Conservation (phyloP, 1,140 invertebrate genomes). For the Leptinotarsa undecemlineata region DNA sequence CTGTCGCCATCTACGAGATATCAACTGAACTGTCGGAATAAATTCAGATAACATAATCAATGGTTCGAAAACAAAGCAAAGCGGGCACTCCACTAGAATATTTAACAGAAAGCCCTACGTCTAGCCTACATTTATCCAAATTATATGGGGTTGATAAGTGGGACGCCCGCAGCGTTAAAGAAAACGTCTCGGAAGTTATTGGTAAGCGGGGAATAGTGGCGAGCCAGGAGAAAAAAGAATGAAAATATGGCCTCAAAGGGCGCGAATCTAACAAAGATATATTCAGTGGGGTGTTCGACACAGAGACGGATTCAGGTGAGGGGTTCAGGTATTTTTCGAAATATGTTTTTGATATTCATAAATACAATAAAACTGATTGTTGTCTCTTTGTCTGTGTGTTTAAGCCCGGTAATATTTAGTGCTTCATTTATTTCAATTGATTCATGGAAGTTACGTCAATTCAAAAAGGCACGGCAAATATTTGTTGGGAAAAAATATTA, state of each 20-base stretch:
- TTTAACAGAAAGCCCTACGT: background rate
- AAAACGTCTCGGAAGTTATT: conserved; percentile 8
- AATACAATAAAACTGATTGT: too few relatives aligned
- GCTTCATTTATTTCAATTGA: too few relatives aligned
- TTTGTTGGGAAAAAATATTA: too few relatives aligned
- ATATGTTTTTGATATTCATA: too few relatives aligned
- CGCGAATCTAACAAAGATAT: too few relatives aligned
- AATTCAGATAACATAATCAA: conserved; percentile 8
- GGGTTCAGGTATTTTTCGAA: too few relatives aligned
- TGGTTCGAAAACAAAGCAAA: conserved; percentile 5
- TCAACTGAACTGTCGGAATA: background rate
- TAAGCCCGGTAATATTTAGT: too few relatives aligned
- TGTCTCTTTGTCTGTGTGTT: too few relatives aligned
- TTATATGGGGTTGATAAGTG: conserved; percentile 17
- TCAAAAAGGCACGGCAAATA: too few relatives aligned
- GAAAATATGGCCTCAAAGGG: conserved; percentile 33
- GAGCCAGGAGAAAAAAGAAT: conserved; percentile 8
- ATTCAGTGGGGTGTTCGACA: too few relatives aligned
- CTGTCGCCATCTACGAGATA: conserved; percentile 1
- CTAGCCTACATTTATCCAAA: conserved; percentile 10
- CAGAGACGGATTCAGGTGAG: too few relatives aligned
- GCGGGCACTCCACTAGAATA: background rate
- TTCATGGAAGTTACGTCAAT: too few relatives aligned
- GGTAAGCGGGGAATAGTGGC: conserved; percentile 21
- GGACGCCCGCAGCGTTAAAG: background rate